Percentiles rank a stretch among this genome's conserved stretches.
These are phyloP conservation scores for Lethrus apterus DNA, from an alignment of 1,140 invertebrate genomes.

Conservation along the genomic window DNA sequence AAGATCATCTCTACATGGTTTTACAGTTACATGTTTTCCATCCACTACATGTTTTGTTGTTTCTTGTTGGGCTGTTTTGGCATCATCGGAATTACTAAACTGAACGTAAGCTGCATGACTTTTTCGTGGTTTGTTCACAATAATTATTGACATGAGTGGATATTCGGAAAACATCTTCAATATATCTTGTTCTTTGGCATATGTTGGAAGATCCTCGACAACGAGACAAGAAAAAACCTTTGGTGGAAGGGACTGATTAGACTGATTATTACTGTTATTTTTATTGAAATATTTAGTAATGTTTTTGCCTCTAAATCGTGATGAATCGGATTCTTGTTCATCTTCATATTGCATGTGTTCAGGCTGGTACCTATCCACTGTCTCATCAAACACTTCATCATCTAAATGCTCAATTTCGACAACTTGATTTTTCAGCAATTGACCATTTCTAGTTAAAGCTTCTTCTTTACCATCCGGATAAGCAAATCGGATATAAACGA, in stretches of 20 bases:
- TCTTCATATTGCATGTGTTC: constrained; percentile 20
- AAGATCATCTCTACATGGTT: constrained; percentile 45
- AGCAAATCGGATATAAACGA: constrained; percentile 71
- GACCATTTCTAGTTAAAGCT: constrained; percentile 55
- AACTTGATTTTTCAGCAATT: constrained; percentile 51
- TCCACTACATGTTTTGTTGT: constrained; percentile 49
- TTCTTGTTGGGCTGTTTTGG: constrained; percentile 50
- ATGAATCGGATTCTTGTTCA: constrained; percentile 15
- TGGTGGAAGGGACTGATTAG: constrained; percentile 21
- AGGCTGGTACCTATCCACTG: constrained; percentile 54
- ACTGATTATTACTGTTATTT: constrained; percentile 22
- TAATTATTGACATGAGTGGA: constrained; percentile 62
- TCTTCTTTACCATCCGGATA: constrained; percentile 58
- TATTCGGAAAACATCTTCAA: constrained; percentile 66
- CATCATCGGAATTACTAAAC: constrained; percentile 62
- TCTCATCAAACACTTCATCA: constrained; percentile 57
- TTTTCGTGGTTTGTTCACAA: constrained; percentile 50
- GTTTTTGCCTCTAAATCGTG: constrained; percentile 19
- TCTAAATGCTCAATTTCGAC: constrained; percentile 54
- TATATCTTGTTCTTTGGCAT: constrained; percentile 69
- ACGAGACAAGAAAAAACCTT: constrained; percentile 50
- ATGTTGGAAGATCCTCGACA: constrained; percentile 63
- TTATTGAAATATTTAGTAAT: constrained; percentile 38
- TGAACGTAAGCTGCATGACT: constrained; percentile 62
- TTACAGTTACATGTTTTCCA: constrained; percentile 48